Conservation (phyloP, 2,888 invertebrate genomes). For the Andrena dorsata region DNA sequence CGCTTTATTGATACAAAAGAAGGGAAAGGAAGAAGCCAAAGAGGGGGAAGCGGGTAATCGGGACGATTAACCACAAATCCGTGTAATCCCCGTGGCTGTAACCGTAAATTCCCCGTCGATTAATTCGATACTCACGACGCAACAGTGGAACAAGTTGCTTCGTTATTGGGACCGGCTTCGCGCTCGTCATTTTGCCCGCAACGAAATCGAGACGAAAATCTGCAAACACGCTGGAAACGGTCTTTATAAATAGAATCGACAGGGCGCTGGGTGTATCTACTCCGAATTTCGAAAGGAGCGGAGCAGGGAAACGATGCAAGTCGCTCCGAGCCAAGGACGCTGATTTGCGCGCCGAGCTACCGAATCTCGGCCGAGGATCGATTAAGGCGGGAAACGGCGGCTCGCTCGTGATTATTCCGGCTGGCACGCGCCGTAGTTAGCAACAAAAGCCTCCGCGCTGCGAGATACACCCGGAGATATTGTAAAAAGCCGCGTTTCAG, state of each 20-base stretch:
- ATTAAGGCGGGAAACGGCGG: not conserved
- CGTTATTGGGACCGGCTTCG: not conserved
- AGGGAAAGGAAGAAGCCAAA: not conserved
- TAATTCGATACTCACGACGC: constrained; percentile 9
- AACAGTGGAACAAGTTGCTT: not conserved
- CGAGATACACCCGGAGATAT: constrained; percentile 26
- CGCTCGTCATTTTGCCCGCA: no score
- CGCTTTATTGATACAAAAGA: not conserved
- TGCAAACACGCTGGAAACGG: not conserved
- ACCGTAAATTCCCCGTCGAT: constrained; percentile 23
- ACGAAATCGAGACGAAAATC: not conserved
- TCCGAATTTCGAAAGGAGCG: constrained; percentile 12
- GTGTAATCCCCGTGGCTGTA: not conserved
- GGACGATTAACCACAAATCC: constrained; percentile 16
- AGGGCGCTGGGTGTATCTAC: not conserved
- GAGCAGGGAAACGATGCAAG: not conserved
- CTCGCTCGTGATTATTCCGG: not conserved
- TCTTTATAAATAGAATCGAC: not conserved
- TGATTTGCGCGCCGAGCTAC: not conserved
- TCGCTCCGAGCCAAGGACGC: not conserved
- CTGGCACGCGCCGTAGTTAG: constrained; percentile 1
- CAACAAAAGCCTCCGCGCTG: not conserved
- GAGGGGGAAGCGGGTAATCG: not conserved
- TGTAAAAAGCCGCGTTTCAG: constrained; percentile 45
- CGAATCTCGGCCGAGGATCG: not conserved